Evolutionary conservation across 2,113 vertebrate species (phyloP).

Genomic region (Copsychus sechellarum): DNA sequence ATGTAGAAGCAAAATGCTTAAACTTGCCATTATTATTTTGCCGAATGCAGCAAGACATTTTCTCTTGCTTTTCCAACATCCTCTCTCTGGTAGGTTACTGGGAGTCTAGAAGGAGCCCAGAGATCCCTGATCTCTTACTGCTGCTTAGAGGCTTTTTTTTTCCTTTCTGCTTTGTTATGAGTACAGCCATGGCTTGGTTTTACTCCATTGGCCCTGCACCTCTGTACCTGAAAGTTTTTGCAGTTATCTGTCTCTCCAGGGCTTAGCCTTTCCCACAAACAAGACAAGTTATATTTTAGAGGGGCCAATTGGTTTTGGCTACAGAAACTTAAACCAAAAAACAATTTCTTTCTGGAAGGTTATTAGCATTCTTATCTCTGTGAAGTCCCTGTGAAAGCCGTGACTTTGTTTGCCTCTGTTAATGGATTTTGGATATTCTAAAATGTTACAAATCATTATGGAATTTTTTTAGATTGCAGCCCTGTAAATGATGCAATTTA

Average conservation of each 20-base stretch:
- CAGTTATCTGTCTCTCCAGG: background rate
- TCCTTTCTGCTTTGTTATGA: background rate
- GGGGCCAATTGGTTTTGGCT: background rate
- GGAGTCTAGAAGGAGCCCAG: background rate
- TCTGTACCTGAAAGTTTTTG: background rate
- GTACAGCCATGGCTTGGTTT: background rate
- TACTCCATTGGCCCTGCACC: background rate
- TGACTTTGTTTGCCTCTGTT: background rate
- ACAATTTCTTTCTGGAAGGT: background rate
- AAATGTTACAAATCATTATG: background rate
- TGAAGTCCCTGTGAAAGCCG: background rate
- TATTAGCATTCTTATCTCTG: background rate
- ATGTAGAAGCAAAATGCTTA: background rate
- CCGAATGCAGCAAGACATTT: background rate
- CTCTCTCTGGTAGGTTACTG: background rate
- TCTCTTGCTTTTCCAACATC: background rate
- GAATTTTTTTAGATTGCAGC: background rate
- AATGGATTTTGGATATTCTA: background rate
- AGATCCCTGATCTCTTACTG: background rate
- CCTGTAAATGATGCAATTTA: background rate
- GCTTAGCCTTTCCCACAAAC: background rate
- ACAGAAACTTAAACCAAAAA: background rate
- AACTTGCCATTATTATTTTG: background rate
- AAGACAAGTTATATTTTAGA: background rate
- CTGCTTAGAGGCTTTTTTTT: background rate